Conservation (phyloP, 1,140 invertebrate genomes). For the Papilio xuthus region DNA sequence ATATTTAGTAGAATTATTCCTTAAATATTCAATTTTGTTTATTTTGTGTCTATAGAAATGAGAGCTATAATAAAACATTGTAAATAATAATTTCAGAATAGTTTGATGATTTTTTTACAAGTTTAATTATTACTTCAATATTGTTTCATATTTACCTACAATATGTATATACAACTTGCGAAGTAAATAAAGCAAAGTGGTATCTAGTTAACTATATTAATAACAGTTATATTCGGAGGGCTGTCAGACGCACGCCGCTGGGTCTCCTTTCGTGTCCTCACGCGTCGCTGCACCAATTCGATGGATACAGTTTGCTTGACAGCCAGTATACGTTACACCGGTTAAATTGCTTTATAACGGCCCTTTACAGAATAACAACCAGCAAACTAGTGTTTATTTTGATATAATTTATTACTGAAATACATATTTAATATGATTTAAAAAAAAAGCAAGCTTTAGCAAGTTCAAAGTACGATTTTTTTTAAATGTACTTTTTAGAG, state of each 20-base stretch:
- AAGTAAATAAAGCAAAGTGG: neutral
- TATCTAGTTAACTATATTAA: slow-evolving; percentile 35
- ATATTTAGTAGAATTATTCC: too few relatives aligned
- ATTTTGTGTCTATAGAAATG: too few relatives aligned
- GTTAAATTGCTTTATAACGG: slow-evolving; percentile 34
- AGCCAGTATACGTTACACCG: slow-evolving; percentile 25
- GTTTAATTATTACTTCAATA: too few relatives aligned
- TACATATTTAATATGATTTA: too few relatives aligned
- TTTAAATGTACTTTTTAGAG: neutral
- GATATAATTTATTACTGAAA: neutral
- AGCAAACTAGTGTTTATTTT: neutral
- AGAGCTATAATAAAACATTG: too few relatives aligned
- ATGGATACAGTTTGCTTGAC: slow-evolving; percentile 37
- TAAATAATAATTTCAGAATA: too few relatives aligned
- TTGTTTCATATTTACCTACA: neutral
- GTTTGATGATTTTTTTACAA: too few relatives aligned
- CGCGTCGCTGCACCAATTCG: slow-evolving; percentile 38
- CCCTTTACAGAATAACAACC: slow-evolving; percentile 11
- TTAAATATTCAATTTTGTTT: too few relatives aligned
- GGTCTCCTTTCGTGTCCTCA: slow-evolving; percentile 38
- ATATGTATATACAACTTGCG: neutral
- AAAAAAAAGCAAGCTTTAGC: neutral
- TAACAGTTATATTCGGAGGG: slow-evolving; percentile 31
- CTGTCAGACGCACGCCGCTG: slow-evolving; percentile 36
- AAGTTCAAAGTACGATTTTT: neutral